phyloP scores from a whole-genome alignment of 2,888 invertebrate species.

The Ceraclea dissimilis region DNA sequence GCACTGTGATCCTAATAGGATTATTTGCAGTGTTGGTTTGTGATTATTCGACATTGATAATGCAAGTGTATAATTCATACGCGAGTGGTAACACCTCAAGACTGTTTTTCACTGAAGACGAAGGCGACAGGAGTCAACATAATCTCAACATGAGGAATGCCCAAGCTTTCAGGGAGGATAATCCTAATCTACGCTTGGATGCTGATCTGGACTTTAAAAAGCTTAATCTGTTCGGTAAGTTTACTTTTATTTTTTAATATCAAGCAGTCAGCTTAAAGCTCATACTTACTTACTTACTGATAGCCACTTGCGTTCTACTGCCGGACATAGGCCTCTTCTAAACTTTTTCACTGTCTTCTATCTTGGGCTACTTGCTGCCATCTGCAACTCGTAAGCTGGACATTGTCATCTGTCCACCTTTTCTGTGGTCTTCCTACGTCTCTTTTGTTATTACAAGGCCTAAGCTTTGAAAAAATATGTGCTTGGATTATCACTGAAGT shows the following conservation, averaged over 20 bases:
- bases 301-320: no score
- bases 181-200: slow-evolving; percentile 39
- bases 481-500: no score
- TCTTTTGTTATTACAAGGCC: no score
- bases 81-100: slow-evolving; percentile 35
- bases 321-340: no score
- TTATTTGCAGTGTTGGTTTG: slow-evolving; percentile 48
- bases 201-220: slow-evolving; percentile 42
- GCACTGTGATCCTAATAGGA: slow-evolving; percentile 34
- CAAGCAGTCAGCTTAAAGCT: no score
- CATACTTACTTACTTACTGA: no score
- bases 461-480: no score
- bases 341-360: no score
- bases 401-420: no score
- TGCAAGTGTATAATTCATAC: slow-evolving; percentile 35
- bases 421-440: no score
- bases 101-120: slow-evolving; percentile 28
- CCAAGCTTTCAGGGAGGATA: slow-evolving; percentile 33
- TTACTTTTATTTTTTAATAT: not conserved
- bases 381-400: no score
- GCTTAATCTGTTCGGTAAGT: slow-evolving; percentile 35
- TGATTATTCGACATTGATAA: slow-evolving; percentile 45
- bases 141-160: slow-evolving; percentile 33
- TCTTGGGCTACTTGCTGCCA: no score
- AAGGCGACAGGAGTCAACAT: slow-evolving; percentile 31